phyloP scores from a whole-genome alignment of 2,797 vertebrate species.

The Peromyscus aztecus region DNA sequence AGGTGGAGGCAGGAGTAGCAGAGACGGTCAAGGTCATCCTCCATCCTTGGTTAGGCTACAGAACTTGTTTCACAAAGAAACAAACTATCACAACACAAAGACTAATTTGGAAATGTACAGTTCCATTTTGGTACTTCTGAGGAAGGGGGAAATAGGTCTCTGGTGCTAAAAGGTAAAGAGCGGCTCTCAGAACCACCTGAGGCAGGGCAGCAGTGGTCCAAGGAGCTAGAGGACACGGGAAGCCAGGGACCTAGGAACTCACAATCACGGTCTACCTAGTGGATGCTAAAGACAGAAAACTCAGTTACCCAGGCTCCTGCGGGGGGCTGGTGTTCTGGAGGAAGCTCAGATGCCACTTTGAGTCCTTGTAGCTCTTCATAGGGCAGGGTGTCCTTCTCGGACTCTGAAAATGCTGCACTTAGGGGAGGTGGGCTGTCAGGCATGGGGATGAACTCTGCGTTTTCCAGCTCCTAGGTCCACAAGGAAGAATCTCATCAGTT shows the following conservation, averaged over 20 bases:
- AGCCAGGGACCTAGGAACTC: background rate
- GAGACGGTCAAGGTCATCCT: background rate
- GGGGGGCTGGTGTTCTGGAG: slow-evolving; percentile 81
- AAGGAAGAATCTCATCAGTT: slow-evolving; percentile 79
- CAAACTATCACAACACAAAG: background rate
- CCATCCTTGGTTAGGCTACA: background rate
- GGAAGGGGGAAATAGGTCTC: background rate
- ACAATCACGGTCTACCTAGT: background rate
- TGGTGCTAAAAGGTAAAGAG: background rate
- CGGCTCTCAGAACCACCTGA: background rate
- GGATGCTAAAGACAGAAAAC: slow-evolving; percentile 53
- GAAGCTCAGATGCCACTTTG: slow-evolving; percentile 90
- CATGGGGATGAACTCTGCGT: slow-evolving; percentile 98
- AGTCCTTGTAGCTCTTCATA: slow-evolving; percentile 95
- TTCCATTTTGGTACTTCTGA: slow-evolving; percentile 63
- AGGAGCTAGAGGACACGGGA: background rate
- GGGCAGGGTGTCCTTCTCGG: slow-evolving; percentile 93
- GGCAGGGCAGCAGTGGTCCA: background rate
- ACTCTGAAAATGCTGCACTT: slow-evolving; percentile 88
- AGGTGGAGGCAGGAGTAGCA: background rate
- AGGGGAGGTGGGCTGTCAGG: slow-evolving; percentile 90
- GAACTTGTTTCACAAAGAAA: background rate
- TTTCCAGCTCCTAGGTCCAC: slow-evolving; percentile 93
- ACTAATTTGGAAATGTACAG: slow-evolving; percentile 5
- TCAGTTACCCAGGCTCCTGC: slow-evolving; percentile 86